A percentile compares a stretch with the other conserved stretches of the same genome.
Conservation (phyloP, 2,888 invertebrate genomes). For the Lithophane ornitopus region DNA sequence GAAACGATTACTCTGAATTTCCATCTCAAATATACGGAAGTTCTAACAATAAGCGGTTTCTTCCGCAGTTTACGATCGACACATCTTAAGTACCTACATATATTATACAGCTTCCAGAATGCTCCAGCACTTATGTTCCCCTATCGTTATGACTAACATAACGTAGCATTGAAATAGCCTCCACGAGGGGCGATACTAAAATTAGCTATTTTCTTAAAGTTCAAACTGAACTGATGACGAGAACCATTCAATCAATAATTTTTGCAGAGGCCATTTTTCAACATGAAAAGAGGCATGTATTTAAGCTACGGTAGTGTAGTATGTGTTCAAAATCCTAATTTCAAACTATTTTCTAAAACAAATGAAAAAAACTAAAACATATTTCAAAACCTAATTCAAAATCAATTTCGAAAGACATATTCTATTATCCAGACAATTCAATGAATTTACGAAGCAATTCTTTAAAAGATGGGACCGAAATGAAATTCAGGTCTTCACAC, state of each 20-base stretch:
- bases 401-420: conserved; percentile 24
- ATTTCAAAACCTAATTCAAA: conserved; percentile 3
- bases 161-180: background rate
- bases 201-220: background rate
- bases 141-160: background rate
- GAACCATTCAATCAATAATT: background rate
- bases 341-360: background rate
- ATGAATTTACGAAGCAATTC: conserved; percentile 38
- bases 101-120: conserved; percentile 14
- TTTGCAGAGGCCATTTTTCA: background rate
- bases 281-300: background rate
- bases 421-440: conserved; percentile 16
- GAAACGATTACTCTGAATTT: conserved; percentile 5
- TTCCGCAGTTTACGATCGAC: conserved; percentile 11
- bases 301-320: background rate
- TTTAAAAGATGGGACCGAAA: conserved; percentile 20
- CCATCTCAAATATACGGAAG: conserved; percentile 1
- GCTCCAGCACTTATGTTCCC: background rate
- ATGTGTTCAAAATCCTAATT: background rate
- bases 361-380: conserved; percentile 12
- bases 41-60: background rate
- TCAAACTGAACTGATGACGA: background rate
- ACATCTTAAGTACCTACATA: background rate
- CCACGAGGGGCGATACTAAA: background rate
- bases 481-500: conserved; percentile 13